Conservation (phyloP, 35 echinoderm and acorn worm species). For the Heliocidaris tuberculata region DNA sequence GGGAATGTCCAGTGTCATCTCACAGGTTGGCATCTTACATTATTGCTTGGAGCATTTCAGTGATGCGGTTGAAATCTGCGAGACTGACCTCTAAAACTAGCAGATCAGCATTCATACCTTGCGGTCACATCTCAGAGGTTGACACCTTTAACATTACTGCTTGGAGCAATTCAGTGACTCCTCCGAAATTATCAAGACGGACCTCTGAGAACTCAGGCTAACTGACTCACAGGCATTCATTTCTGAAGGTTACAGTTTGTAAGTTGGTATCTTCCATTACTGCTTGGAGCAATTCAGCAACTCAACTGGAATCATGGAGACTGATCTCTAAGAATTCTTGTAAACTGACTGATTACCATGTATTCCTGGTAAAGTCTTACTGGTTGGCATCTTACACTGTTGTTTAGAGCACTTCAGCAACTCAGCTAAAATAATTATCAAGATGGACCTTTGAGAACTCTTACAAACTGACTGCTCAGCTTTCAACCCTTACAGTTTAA, state of each 20-base stretch:
- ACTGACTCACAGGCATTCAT: no score
- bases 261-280: conserved; percentile 91
- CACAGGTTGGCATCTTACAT: conserved; percentile 87
- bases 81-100: conserved; percentile 9
- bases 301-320: not conserved
- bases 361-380: conserved; percentile 25
- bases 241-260: conserved; percentile 13
- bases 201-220: conserved; percentile 14
- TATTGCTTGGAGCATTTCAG: conserved; percentile 88
- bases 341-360: no score
- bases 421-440: not conserved
- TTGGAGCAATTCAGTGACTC: no score
- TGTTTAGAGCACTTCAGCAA: conserved; percentile 77
- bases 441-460: not conserved
- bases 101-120: no score
- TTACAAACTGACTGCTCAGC: no score
- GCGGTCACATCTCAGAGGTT: conserved; percentile 73
- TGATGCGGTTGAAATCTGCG: not conserved
- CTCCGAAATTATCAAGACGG: no score
- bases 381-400: conserved; percentile 79
- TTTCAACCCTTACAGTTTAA: no score
- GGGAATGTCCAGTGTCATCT: conserved; percentile 76
- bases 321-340: not conserved
- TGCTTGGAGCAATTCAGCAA: conserved; percentile 73
- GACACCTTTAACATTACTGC: conserved; percentile 76